Evolutionary conservation across 2,888 invertebrate genomes (phyloP), one percentile per base, ranked within the genome.

Genomic region (Cantharis rufa): DNA sequence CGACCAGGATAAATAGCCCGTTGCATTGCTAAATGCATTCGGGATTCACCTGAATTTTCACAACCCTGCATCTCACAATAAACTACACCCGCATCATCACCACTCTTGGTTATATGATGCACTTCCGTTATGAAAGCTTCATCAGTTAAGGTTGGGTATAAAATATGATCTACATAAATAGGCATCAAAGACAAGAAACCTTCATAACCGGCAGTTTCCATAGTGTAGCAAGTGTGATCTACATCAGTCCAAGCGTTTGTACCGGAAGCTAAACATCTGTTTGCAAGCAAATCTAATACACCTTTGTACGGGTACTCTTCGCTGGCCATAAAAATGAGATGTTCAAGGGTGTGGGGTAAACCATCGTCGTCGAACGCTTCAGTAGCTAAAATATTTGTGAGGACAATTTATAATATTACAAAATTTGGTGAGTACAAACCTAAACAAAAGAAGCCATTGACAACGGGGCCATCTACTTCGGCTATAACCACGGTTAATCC

Each of bases 61-160:
- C 92, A 87, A 0, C 94, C 95, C 88, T 96, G 97, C 95, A 97
- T 97, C 89, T 98, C 98, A 87, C 96, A 96, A 87, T 98, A 98
- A n/a, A 98, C 97, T 13, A 98, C 96, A 15, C 98, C 98, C 13
- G 94, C 96, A 90, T 98, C 94, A 80, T 95, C 93, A 0, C 97
- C 98, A 77, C 95, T 93, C 0, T 93, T 95, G 83, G 95, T 96
- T 79, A 98, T 91, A 86, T 98, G 97, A 87, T 98, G 96, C 0
- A 98, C 97, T 89, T 98, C 98, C 0, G 97, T 98, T 27, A 93
- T 89, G 86, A 93, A 98, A 2, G 92, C 96, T 80, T 94, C 90
- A 81, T 96, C 92, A 48, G 93, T 94, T 15, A 98, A 90, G 4
- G 94, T 93, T 0, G 98, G 97, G 84, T 93, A 93, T 68, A 98